Evolutionary conservation across 37 sponge, comb jelly and placozoan species (phyloP), one percentile per base, ranked within the genome.

Genomic region (Halisarca cf. caerulea): DNA sequence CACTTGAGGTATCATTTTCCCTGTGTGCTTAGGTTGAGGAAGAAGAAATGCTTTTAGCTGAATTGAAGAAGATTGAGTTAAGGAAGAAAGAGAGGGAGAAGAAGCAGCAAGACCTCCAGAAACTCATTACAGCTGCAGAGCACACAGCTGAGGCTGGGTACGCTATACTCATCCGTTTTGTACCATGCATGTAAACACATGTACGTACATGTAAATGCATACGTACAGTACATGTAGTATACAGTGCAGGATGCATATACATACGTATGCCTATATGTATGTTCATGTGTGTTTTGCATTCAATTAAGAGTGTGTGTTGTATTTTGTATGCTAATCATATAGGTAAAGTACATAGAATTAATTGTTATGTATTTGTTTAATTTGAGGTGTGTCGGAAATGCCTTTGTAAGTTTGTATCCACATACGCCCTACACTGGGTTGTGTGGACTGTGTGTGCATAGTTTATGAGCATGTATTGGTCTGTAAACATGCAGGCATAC

Each of bases 1-100:
- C n/a, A n/a, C n/a, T n/a, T n/a, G n/a, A 20, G 57, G 57, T 55
- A 11, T 20, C 11, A 11, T 55, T 55, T 11, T 15, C 14, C 71
- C 21, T 64, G 23, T 15, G 9, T 59, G 78, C 69, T 79, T 43
- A 96, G 91, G 95, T 98, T 44, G 89, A 87, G 64, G 96, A 98
- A 81, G 95, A 96, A 57, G 95, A 96, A 59, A 66, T 84, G 54
- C 90, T 98, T 68, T 28, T 94, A 28, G 95, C 89, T 36, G 99
- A 98, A 61, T 83, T 98, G 86, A 92, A 86, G 82, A 94, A 92
- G 84, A 95, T 98, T 55, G 99, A 98, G 66, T 36, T 88, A 60
- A 84, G 96, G 58, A 94, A 93, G 84, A 95, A 94, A 83, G 99
- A 94, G 80, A 80, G 96, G 60, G 96, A 96, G 64, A 88, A 81